phyloP scores from a whole-genome alignment of 2,797 vertebrate species.

The Melanotaenia trifasciata region DNA sequence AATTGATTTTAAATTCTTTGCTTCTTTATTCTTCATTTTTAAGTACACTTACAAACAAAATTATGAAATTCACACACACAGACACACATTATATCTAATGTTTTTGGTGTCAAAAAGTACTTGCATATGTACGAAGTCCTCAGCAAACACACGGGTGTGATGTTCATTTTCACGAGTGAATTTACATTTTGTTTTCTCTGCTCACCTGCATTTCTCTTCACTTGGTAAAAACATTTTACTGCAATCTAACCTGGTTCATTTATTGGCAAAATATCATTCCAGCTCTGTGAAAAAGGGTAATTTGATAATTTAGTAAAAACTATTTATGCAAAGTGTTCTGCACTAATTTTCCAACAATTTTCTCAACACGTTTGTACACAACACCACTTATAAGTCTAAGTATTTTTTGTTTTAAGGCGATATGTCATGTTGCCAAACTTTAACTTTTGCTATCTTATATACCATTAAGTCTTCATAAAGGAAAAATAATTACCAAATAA shows the following conservation, averaged over 20 bases:
- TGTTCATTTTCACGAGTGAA: slow-evolving; percentile 27
- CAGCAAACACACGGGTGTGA: slow-evolving; percentile 27
- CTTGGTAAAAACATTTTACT: slow-evolving; percentile 8
- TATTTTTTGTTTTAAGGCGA: slow-evolving; percentile 55
- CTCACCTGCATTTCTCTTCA: slow-evolving; percentile 11
- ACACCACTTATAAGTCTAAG: slow-evolving; percentile 28
- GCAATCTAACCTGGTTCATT: slow-evolving; percentile 20
- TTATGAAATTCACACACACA: slow-evolving; percentile 55
- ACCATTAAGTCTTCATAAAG: slow-evolving; percentile 30
- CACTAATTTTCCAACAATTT: background rate
- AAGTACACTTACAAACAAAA: slow-evolving; percentile 83
- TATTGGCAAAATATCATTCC: slow-evolving; percentile 18
- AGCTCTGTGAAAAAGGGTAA: slow-evolving; percentile 16
- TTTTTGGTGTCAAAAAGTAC: slow-evolving; percentile 78
- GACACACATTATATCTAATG: slow-evolving; percentile 36
- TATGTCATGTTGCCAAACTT: slow-evolving; percentile 8
- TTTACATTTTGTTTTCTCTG: slow-evolving; percentile 22
- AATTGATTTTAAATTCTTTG: slow-evolving; percentile 66
- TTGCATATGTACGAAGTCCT: slow-evolving; percentile 75
- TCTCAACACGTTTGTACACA: slow-evolving; percentile 18
- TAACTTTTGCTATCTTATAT: slow-evolving; percentile 17
- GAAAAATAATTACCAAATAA: slow-evolving; percentile 9
- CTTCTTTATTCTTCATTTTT: slow-evolving; percentile 81
- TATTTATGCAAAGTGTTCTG: slow-evolving; percentile 23
- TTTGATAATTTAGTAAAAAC: slow-evolving; percentile 34